Conservation (phyloP, 2,113 vertebrate genomes). For the Neolamprologus toae region DNA sequence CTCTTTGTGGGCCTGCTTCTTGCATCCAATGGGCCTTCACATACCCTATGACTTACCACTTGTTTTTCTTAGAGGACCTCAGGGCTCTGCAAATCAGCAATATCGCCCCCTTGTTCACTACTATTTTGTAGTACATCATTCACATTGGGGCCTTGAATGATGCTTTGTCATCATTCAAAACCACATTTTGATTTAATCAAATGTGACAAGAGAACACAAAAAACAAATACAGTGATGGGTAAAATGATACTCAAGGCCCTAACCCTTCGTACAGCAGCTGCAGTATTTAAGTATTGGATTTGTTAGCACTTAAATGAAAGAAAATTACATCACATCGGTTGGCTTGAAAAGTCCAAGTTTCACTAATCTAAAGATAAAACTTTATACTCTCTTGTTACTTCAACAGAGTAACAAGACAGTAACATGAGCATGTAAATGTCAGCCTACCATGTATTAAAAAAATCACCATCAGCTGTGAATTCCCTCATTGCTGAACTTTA, state of each 20-base stretch:
- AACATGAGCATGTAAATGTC: not conserved
- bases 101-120: not conserved
- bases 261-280: not conserved
- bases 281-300: not conserved
- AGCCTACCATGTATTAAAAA: not conserved
- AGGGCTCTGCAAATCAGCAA: not conserved
- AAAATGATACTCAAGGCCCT: not conserved
- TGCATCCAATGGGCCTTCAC: not conserved
- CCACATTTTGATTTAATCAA: not conserved
- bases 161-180: not conserved
- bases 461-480: not conserved
- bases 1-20: not conserved
- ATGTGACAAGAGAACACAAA: not conserved
- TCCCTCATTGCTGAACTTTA: conserved; percentile 31
- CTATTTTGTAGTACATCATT: not conserved
- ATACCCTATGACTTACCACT: not conserved
- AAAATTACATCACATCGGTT: not conserved
- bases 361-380: not conserved
- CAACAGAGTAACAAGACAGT: not conserved
- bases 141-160: not conserved
- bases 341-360: not conserved
- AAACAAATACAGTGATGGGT: not conserved
- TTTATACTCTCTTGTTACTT: not conserved
- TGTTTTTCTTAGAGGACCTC: not conserved
- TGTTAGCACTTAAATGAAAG: not conserved